Conservation (phyloP, 2,888 invertebrate genomes). For the Xanthorhoe designata region DNA sequence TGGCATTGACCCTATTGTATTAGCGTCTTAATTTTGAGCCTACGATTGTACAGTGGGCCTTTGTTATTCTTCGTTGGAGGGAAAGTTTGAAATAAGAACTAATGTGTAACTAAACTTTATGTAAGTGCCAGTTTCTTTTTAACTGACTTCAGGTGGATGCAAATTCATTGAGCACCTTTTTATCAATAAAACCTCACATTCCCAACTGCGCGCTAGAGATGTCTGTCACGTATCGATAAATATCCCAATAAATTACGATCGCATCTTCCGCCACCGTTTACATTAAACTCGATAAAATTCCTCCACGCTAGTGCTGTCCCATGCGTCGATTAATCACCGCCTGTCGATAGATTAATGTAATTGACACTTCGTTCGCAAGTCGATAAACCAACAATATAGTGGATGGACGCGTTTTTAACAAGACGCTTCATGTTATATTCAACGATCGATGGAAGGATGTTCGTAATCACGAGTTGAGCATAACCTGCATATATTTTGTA, state of each 20-base stretch:
- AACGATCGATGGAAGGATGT: slow-evolving; percentile 68
- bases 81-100: no score
- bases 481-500: slow-evolving; percentile 56
- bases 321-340: slow-evolving; percentile 39
- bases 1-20: slow-evolving; percentile 29
- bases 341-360: slow-evolving; percentile 50
- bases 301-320: slow-evolving; percentile 36
- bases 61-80: no score
- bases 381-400: slow-evolving; percentile 73
- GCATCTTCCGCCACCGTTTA: slow-evolving; percentile 13
- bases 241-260: not conserved
- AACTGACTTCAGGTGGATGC: not conserved
- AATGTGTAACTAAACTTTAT: no score
- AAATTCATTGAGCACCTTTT: not conserved
- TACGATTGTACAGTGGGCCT: no score
- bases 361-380: slow-evolving; percentile 56
- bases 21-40: not conserved
- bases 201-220: not conserved
- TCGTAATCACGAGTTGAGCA: slow-evolving; percentile 68
- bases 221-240: slow-evolving; percentile 3
- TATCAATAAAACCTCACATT: not conserved
- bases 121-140: no score
- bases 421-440: slow-evolving; percentile 76
- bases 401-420: slow-evolving; percentile 81
- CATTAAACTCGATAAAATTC: slow-evolving; percentile 23